Evolutionary conservation across 2,797 vertebrate species (phyloP), one percentile per base, ranked within the genome.

Genomic region (Gallinago solitaria): DNA sequence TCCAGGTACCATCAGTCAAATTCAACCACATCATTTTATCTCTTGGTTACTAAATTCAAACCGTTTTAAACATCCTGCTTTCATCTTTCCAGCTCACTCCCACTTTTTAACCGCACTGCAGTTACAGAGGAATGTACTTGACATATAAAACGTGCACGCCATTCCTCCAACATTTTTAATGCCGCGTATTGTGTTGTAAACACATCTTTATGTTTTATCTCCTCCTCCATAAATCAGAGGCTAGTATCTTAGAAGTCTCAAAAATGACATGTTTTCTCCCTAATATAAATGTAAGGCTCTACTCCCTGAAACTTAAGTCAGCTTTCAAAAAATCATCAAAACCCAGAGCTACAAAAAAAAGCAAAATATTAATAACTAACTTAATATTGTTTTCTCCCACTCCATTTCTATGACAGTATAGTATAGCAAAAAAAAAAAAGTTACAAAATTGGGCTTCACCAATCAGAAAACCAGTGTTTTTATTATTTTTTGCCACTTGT

Each of bases 21-120:
- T 15, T 28, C 89, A 95, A 88, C 54, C 65, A 91, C 24, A 93
- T 79, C 12, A 68, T 87, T 96, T 95, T 89, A 89, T 95, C 96
- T 97, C 93, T 90, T 27, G 3, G 63, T 87, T 84, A 77, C 87
- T 97, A 94, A 97, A 97, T 90, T 96, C 94, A 91, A 97, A 89
- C 90, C 89, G 92, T 94, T 97, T 96, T 89, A 97, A 96, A 96
- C 70, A 88, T 91, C 91, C 56, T 92, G 90, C 93, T 97, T 97
- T 97, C 94, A 97, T 96, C 94, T 96, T 95, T 84, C 87, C 28
- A 95, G 93, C 67, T 59, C 64, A 67, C 83, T 91, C 90, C 80
- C 28, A 71, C 93, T 97, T 97, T 95, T 93, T 93, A 97, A 96
- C 74, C 5, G 6, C 45, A 59, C 67, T 78, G 53, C 79, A 90